Base-by-base conservation (phyloP, 2,888 invertebrate genomes). In the Oasisia sp. region DNA sequence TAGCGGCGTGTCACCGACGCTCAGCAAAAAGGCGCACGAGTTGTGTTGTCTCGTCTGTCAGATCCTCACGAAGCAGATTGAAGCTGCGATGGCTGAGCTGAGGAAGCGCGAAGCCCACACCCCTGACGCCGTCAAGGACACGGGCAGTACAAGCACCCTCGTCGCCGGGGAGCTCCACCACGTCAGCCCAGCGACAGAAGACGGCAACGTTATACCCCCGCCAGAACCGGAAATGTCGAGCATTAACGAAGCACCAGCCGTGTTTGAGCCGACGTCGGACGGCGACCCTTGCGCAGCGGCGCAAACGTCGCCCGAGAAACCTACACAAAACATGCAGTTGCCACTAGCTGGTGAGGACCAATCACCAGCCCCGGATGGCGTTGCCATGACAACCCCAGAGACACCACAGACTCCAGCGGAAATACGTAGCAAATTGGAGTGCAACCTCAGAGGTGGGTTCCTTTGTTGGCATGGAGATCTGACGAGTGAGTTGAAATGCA, bases 371-470 rank as follows among this genome's bases (percentile, higher is more conserved):
- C 14, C n/a, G 32, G 58, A 50, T 32, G 50, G 19, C 74, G 74
- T 74, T 74, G 74, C 74, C 91, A 91, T 14, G 45, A 19, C 32
- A 45, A 91, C 91, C 4, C 92, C 94, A 27, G 91, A 89, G n/a
- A 94, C 94, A 7, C 94, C 94, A 32, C 92, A 92, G 58, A 94
- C 94, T 7, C 94, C 94, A 9, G 93, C 93, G 44, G 94, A 94
- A 38, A 91, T 94, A 90, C 32, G 92, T 27, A 92, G 92, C 56
- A 94, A 94, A 90, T 56, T 94, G 7, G 91, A 92, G 32, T 94
- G 91, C 90, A 94, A 94, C 92, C 74, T 91, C 27, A 92, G 92
- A 89, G 94, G 94, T 94, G 45, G 91, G 92, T 44, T n/a, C 19
- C 19, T 89, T 92, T 19, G 7, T 45, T 45, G 44, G 32, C 19